Base-by-base conservation (phyloP, 2,797 vertebrate genomes). In the Leptoclinus maculatus region DNA sequence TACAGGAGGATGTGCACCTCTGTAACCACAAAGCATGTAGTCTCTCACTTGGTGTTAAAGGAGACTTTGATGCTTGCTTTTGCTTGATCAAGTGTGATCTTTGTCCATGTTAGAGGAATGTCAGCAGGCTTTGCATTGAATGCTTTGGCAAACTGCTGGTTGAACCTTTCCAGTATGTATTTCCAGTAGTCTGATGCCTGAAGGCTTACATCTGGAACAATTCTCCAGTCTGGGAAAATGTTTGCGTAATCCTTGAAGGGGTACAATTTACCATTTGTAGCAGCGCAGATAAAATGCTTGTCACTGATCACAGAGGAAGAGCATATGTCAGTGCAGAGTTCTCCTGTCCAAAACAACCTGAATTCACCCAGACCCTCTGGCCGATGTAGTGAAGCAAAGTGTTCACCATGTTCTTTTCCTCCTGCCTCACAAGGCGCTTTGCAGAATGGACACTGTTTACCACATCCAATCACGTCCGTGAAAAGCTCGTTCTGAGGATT, bases 141-240 rank as follows among this genome's bases (percentile, higher is more conserved):
- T n/a, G 0, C 0, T 45, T 67, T 0, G 1, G 94, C 93, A 92
- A 96, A 94, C 1, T 86, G 0, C 0, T 29, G 0, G 39, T 94
- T 95, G 79, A 90, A 95, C 0, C 3, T 85, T 38, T 7, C 21
- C 78, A 95, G 68, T 0, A 95, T 86, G 81, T 93, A 95, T 85
- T 95, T 95, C 95, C 94, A 96, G 84, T 94, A 96, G 71, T 95
- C 89, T 27, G 94, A 92, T 25, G 91, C 89, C 17, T 93, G 0
- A 1, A 91, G 82, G 29, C 86, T 94, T 12, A 0, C 0, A 27
- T 95, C 94, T 3, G 94, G 84, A 12, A 73, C n/a, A n/a, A 95
- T 95, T 32, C 34, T 19, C 95, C 95, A 95, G 41, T 91, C 25
- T 2, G 88, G 82, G 17, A 54, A 93, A 13, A 91, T 68, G 0